Base-by-base conservation (phyloP, 2,888 invertebrate species). In the Ormyrus rosae region DNA sequence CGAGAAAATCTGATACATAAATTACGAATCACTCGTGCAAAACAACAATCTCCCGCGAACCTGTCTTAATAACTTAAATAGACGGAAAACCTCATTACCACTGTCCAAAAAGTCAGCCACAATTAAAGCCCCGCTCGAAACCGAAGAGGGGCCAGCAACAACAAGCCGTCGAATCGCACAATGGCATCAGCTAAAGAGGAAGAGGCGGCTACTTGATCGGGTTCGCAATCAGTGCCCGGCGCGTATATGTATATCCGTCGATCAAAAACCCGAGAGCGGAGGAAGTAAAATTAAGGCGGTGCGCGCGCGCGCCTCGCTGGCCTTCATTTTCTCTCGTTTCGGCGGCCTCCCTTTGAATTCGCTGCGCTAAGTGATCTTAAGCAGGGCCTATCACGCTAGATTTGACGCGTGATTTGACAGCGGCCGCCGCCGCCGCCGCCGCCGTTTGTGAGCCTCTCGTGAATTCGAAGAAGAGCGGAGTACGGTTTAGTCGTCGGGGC, bases 351-450 rank as follows among this genome's bases (percentile, higher is more conserved):
- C 71, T 72, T 75, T 76, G 70, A 56, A 50, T 63, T 46, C 48
- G 53, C 11, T 10, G 67, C 61, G 53, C 56, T 69, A 80, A 80
- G 75, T 65, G 75, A 63, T 71, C 69, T 65, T 34, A 68, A 67
- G 55, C 13, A 56, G 46, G 56, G 34, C 34, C 46, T 45, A 13
- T 2, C 11, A 19, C 45, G 45, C 50, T 53, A 78, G 78, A 81
- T 81, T 78, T 81, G 74, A 81, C 73, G 61, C 60, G 58, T 72
- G 78, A 81, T 81, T 81, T 70, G 78, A 75, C 70, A 56, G 48
- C 68, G 61, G 64, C 56, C 45, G 65, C 19, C 19, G 19, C 19
- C 19, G 19, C 19, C 19, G 19, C 19, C 19, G 19, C 2, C 19
- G 1, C 19, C 19, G 19, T 19, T 19, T 19, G 19, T 19, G 19